Evolutionary conservation across 2,888 invertebrate species (phyloP).

Genomic region (Cosmia pyralina): DNA sequence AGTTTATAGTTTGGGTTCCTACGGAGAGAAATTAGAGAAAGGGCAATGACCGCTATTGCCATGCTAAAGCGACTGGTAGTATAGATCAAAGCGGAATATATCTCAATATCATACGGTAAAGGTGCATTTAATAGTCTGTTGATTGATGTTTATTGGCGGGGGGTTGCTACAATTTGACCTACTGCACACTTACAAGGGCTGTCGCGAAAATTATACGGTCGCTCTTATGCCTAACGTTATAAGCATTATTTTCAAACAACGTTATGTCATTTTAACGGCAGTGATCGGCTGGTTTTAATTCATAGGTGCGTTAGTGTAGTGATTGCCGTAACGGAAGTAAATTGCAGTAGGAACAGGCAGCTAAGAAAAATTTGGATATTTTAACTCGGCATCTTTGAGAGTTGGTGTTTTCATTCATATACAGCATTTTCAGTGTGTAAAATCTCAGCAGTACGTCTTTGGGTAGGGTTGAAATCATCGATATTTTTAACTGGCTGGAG

Average conservation of each 20-base stretch:
- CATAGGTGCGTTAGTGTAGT: slow-evolving; percentile 65
- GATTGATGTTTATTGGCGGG: slow-evolving; percentile 84
- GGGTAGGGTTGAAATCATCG: too few species aligned
- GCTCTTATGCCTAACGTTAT: background rate
- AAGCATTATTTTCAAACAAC: slow-evolving; percentile 47
- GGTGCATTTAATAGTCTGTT: slow-evolving; percentile 83
- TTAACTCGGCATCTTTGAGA: background rate
- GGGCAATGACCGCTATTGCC: too few species aligned
- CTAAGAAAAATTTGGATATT: accelerated
- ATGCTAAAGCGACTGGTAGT: too few species aligned
- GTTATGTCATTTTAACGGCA: slow-evolving; percentile 2
- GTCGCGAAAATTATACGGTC: background rate
- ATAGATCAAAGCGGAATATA: slow-evolving; percentile 68
- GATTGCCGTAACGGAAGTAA: slow-evolving; percentile 42
- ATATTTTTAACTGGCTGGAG: too few species aligned
- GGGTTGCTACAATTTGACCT: slow-evolving; percentile 70
- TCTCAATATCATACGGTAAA: slow-evolving; percentile 75
- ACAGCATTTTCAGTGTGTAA: background rate
- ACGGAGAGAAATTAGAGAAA: too few species aligned
- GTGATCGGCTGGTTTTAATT: slow-evolving; percentile 53
- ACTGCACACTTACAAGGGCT: slow-evolving; percentile 35
- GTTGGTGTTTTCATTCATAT: background rate
- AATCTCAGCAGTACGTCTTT: background rate
- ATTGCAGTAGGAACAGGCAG: slow-evolving; percentile 22
- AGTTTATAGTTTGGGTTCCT: too few species aligned